phyloP scores from a whole-genome alignment of 2,888 invertebrate genomes.

The Scrobipalpa atriplicella region DNA sequence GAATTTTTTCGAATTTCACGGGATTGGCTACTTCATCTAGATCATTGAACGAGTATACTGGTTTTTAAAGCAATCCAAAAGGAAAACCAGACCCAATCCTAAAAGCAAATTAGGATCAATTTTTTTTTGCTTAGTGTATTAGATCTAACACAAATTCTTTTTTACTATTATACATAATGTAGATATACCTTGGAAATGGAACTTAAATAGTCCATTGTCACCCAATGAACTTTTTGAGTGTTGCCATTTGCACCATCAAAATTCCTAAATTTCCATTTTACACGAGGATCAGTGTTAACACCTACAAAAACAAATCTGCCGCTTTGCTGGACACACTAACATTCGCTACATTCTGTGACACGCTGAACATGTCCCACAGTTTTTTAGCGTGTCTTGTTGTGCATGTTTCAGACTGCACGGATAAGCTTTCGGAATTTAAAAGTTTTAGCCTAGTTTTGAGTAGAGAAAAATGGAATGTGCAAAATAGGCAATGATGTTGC shows the following conservation, averaged over 20 bases:
- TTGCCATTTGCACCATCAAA: conserved; percentile 7
- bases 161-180: too few relatives aligned
- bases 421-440: neutral
- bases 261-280: conserved; percentile 29
- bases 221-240: conserved; percentile 7
- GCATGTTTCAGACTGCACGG: neutral
- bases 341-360: conserved; percentile 39
- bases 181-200: neutral
- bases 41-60: too few relatives aligned
- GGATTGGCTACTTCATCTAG: too few relatives aligned
- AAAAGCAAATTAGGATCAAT: too few relatives aligned
- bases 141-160: too few relatives aligned
- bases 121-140: too few relatives aligned
- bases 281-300: conserved; percentile 43
- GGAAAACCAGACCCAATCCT: too few relatives aligned
- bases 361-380: conserved; percentile 27
- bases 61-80: too few relatives aligned
- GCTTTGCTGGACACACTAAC: conserved; percentile 44
- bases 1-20: too few relatives aligned
- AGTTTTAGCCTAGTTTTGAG: neutral
- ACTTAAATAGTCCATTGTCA: conserved; percentile 22
- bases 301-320: conserved; percentile 42
- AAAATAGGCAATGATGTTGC: too few relatives aligned
- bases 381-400: neutral
- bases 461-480: too few relatives aligned